phyloP scores from a whole-genome alignment of 2,888 invertebrate genomes.

The Pedicia rivosa region DNA sequence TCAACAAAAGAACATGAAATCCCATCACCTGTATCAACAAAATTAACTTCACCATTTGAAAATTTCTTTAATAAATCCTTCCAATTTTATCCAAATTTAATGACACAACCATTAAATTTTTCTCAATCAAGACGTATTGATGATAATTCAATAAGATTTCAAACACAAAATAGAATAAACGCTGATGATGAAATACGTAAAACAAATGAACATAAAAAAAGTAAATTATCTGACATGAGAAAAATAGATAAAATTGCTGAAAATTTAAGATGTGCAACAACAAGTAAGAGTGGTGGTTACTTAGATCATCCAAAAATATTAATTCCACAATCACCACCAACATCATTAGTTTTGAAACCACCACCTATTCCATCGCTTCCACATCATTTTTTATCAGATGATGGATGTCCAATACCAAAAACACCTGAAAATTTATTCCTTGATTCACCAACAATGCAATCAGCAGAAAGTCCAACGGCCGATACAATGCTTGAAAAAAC shows the following conservation, averaged over 20 bases:
- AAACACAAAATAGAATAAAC: slow-evolving; percentile 2
- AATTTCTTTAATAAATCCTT: slow-evolving; percentile 29
- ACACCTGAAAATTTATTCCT: slow-evolving; percentile 7
- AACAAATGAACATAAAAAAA: slow-evolving; percentile 5
- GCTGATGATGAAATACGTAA: slow-evolving; percentile 1
- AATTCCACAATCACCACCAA: slow-evolving; percentile 11
- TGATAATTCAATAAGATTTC: neutral
- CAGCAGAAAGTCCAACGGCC: slow-evolving; percentile 9
- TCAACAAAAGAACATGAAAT: slow-evolving; percentile 9
- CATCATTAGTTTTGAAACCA: slow-evolving; percentile 11
- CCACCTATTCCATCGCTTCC: slow-evolving; percentile 5
- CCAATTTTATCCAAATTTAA: slow-evolving; percentile 28
- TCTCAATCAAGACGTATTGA: slow-evolving; percentile 20
- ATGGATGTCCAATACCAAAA: slow-evolving; percentile 9
- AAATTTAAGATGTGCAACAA: slow-evolving; percentile 18
- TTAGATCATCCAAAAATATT: slow-evolving; percentile 9
- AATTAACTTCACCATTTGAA: slow-evolving; percentile 22
- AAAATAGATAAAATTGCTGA: slow-evolving; percentile 32
- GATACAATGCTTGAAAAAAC: slow-evolving; percentile 14
- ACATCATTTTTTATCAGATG: slow-evolving; percentile 8
- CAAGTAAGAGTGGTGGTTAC: slow-evolving; percentile 5
- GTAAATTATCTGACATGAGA: slow-evolving; percentile 20
- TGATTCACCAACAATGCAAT: slow-evolving; percentile 2
- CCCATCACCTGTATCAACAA: slow-evolving; percentile 7
- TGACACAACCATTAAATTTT: slow-evolving; percentile 30